Percentiles rank a stretch among this genome's conserved stretches.
phyloP scores from a whole-genome alignment of 2,797 vertebrate genomes.

The Rhabdomys pumilio region DNA sequence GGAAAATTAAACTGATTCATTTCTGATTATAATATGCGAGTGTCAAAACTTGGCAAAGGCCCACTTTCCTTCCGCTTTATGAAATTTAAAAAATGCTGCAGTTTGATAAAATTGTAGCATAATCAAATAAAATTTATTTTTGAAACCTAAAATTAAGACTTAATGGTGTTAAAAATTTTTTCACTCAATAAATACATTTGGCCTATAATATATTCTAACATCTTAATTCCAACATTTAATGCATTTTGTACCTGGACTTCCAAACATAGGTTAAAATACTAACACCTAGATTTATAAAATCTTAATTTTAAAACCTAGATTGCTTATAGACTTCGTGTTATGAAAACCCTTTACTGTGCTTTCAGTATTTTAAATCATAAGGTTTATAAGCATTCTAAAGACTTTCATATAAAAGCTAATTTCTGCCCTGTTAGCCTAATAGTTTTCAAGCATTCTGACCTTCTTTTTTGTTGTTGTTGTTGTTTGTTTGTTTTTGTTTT shows the following conservation, averaged over 20 bases:
- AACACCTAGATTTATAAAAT: constrained; percentile 66
- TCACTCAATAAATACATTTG: constrained; percentile 60
- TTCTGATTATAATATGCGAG: constrained; percentile 61
- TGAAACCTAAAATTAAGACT: constrained; percentile 63
- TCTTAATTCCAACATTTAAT: constrained; percentile 38
- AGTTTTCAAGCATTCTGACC: constrained; percentile 60
- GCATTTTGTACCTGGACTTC: constrained; percentile 66
- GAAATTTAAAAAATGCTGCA: constrained; percentile 52
- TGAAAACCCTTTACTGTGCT: constrained; percentile 35
- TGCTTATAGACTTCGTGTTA: constrained; percentile 73
- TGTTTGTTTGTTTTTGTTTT: too few relatives aligned
- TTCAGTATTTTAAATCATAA: constrained; percentile 71
- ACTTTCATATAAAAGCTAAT: constrained; percentile 63
- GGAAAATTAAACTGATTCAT: constrained; percentile 72
- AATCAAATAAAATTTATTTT: constrained; percentile 44
- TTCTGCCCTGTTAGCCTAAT: constrained; percentile 63
- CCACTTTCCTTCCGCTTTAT: constrained; percentile 35
- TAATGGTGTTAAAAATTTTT: constrained; percentile 58
- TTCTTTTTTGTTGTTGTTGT: too few relatives aligned
- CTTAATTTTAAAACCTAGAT: constrained; percentile 63
- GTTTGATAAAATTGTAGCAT: constrained; percentile 65
- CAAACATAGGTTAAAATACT: constrained; percentile 53
- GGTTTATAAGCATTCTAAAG: constrained; percentile 65
- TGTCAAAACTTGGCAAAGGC: constrained; percentile 64
- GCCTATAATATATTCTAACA: constrained; percentile 60